A percentile compares a stretch with the other conserved stretches of the same genome.
phyloP scores from a whole-genome alignment of 2,797 vertebrate species.

The Cheirogaleus major region DNA sequence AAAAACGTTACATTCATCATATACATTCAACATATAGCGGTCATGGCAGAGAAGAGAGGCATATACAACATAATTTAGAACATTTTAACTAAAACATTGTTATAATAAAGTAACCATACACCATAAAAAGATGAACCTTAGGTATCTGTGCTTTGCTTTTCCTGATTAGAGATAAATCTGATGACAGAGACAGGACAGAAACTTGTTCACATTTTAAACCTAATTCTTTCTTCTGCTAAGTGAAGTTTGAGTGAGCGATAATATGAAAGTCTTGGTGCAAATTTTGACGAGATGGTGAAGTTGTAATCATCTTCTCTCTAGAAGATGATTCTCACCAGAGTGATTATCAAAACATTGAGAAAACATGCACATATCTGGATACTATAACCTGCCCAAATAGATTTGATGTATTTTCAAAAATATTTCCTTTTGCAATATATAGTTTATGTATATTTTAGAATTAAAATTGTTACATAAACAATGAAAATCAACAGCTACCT shows the following conservation, averaged over 20 bases:
- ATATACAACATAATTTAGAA: neutral
- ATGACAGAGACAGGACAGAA: neutral
- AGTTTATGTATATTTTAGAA: conserved; percentile 38
- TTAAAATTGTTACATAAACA: neutral
- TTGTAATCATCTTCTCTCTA: neutral
- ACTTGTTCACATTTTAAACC: neutral
- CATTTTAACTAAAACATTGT: neutral
- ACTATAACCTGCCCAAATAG: neutral
- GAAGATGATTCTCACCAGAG: neutral
- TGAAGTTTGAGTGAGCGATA: neutral
- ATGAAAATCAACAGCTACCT: conserved; percentile 41
- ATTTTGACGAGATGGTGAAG: neutral
- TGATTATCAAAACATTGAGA: neutral
- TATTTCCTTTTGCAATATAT: conserved; percentile 42
- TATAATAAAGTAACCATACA: conserved; percentile 3
- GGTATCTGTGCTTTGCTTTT: neutral
- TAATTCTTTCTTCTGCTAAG: neutral
- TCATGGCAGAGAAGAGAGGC: neutral
- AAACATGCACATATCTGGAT: neutral
- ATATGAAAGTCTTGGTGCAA: neutral
- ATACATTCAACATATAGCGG: neutral
- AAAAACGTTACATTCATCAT: neutral
- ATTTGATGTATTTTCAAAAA: conserved; percentile 33
- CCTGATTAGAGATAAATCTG: conserved; percentile 26
- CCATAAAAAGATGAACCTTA: conserved; percentile 11